These are phyloP conservation scores for Donacobius atricapilla DNA, from an alignment of 2,113 vertebrate genomes.

Conservation along the genomic window DNA sequence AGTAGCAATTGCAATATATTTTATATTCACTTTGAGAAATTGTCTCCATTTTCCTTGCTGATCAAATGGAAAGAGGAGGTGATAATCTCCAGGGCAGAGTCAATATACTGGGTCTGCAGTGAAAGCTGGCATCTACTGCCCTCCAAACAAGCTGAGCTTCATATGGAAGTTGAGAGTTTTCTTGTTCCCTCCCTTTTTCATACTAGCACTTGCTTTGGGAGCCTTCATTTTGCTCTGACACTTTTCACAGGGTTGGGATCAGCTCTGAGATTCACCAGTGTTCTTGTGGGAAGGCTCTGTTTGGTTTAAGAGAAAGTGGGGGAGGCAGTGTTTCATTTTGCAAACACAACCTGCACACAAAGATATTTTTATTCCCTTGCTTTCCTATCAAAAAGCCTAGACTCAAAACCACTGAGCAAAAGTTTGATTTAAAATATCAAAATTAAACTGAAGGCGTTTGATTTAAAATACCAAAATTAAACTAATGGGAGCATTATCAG, in stretches of 20 bases:
- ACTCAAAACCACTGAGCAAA: background rate
- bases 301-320: conserved; percentile 20
- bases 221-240: conserved; percentile 28
- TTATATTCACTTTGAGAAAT: background rate
- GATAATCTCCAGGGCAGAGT: background rate
- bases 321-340: conserved; percentile 21
- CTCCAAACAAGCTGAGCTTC: background rate
- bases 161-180: fast-evolving
- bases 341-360: background rate
- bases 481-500: background rate
- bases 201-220: background rate
- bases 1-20: background rate
- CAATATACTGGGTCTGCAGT: background rate
- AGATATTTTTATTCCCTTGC: conserved; percentile 28
- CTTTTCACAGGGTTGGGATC: background rate
- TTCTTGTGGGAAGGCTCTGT: conserved; percentile 12
- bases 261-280: background rate
- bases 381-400: background rate
- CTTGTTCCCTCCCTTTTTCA: background rate
- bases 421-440: background rate
- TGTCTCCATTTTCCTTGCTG: background rate
- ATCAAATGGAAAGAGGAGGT: background rate
- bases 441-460: background rate
- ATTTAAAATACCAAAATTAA: background rate
- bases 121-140: background rate